Conservation (phyloP, 1,140 invertebrate species). For the Trichomalopsis sarcophagae region DNA sequence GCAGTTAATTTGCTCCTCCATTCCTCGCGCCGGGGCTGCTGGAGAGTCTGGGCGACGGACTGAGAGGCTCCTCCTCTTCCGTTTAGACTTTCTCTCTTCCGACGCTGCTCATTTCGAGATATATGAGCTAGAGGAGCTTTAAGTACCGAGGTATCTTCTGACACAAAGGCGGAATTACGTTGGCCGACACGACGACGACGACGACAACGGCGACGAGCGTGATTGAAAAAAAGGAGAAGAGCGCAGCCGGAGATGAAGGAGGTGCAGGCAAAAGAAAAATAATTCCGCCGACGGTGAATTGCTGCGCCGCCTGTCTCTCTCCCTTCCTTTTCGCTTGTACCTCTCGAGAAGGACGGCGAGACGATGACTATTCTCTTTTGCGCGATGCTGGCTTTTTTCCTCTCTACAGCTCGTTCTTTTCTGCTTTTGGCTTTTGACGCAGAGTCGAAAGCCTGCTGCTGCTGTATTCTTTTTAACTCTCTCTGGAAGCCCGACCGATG, state of each 20-base stretch:
- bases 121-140: conserved; percentile 61
- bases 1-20: conserved; percentile 65
- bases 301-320: conserved; percentile 46
- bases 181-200: conserved; percentile 49
- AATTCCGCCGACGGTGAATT: conserved; percentile 50
- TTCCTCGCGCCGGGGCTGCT: neutral
- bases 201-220: conserved; percentile 52
- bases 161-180: conserved; percentile 64
- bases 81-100: neutral
- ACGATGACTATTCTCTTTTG: conserved; percentile 10
- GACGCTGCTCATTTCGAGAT: conserved; percentile 59
- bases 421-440: conserved; percentile 11
- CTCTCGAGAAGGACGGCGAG: neutral
- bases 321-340: conserved; percentile 19
- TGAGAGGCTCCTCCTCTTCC: conserved; percentile 40
- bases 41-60: neutral
- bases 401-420: conserved; percentile 4
- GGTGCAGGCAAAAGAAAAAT: conserved; percentile 56
- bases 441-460: neutral
- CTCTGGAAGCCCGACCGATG: no score
- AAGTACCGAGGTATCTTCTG: conserved; percentile 54
- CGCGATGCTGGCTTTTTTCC: neutral
- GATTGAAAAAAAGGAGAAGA: conserved; percentile 60
- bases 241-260: neutral
- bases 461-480: neutral